Conservation (phyloP, 2,888 invertebrate species). For the Zonitis immaculata region DNA sequence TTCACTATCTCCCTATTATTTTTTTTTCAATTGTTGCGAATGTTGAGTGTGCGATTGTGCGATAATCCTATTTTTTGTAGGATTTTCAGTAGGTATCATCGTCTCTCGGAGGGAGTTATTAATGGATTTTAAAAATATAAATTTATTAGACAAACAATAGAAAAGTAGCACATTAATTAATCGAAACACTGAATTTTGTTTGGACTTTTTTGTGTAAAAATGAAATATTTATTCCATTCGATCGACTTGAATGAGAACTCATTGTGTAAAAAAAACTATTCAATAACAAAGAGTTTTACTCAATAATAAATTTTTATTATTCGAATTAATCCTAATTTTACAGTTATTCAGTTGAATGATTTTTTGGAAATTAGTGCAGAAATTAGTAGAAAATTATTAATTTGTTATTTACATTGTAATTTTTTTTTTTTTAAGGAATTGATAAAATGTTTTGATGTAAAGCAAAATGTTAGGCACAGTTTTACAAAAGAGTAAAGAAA, state of each 20-base stretch:
- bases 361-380: neutral
- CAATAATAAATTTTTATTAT: constrained; percentile 20
- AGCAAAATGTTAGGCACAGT: neutral
- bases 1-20: constrained; percentile 3
- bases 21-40: neutral
- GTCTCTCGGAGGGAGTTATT: neutral
- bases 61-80: constrained; percentile 25
- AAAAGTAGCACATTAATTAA: neutral
- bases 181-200: neutral
- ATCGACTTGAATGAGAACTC: neutral
- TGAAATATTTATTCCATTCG: neutral
- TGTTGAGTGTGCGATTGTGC: constrained; percentile 16
- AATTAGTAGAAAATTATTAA: neutral
- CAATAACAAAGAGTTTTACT: constrained; percentile 5
- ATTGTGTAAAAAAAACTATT: neutral
- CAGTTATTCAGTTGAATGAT: neutral
- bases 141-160: neutral
- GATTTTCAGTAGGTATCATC: constrained; percentile 18
- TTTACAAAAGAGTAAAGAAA: neutral
- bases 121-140: neutral
- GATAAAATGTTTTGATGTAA: no score
- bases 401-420: neutral
- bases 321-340: neutral
- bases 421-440: no score
- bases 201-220: neutral